phyloP scores from a whole-genome alignment of 2,113 vertebrate species.

The Romanogobio albipinnatus region DNA sequence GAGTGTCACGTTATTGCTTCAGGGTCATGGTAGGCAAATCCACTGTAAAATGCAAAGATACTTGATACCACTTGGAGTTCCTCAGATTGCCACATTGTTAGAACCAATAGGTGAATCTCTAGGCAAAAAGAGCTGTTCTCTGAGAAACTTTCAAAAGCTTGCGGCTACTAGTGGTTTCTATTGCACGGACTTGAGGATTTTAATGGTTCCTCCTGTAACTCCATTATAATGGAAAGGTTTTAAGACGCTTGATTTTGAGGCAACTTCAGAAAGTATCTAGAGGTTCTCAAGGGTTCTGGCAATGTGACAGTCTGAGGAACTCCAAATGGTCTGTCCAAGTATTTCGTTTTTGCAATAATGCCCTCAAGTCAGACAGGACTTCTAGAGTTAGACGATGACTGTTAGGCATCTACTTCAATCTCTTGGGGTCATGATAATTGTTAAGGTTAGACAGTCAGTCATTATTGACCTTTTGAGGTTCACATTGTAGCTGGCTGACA shows the following conservation, averaged over 20 bases:
- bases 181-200: not conserved
- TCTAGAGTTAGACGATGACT: not conserved
- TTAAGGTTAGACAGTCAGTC: not conserved
- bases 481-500: not conserved
- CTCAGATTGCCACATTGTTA: not conserved
- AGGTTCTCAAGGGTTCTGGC: not conserved
- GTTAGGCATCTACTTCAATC: not conserved
- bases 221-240: not conserved
- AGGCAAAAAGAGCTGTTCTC: not conserved
- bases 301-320: not conserved
- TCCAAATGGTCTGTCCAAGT: not conserved
- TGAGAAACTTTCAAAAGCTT: not conserved
- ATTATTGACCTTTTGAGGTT: not conserved
- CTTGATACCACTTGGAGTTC: not conserved
- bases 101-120: not conserved
- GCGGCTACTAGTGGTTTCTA: not conserved
- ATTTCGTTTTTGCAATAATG: not conserved
- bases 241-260: not conserved
- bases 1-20: not conserved
- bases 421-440: not conserved
- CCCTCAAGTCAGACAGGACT: not conserved
- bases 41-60: not conserved
- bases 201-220: not conserved
- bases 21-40: conserved; percentile 19
- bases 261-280: not conserved